Conservation (phyloP, 2,888 invertebrate genomes). For the Diadegma fenestrale region DNA sequence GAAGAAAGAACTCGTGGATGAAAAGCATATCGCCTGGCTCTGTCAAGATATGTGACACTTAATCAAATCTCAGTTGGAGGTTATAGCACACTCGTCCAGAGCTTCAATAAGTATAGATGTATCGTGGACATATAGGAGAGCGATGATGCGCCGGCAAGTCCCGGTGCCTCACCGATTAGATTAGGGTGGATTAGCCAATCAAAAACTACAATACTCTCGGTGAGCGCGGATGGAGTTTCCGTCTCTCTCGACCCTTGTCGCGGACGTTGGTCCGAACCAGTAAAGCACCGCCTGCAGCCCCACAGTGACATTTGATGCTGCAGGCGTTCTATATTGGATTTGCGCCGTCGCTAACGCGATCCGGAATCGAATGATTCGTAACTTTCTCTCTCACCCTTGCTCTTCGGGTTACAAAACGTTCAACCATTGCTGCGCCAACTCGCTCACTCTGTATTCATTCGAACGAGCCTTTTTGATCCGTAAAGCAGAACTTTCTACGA, state of each 20-base stretch:
- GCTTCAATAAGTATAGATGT: slow-evolving; percentile 1
- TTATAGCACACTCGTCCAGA: slow-evolving; percentile 38
- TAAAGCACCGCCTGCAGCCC: slow-evolving; percentile 70
- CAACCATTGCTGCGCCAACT: slow-evolving; percentile 52
- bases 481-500: slow-evolving; percentile 45
- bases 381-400: slow-evolving; percentile 42
- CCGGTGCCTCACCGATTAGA: slow-evolving; percentile 80
- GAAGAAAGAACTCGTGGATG: slow-evolving; percentile 37
- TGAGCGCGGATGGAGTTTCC: slow-evolving; percentile 67
- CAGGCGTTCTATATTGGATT: slow-evolving; percentile 84
- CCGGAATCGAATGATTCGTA: slow-evolving; percentile 83
- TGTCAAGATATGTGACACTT: slow-evolving; percentile 68
- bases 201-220: slow-evolving; percentile 83
- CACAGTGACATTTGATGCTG: slow-evolving; percentile 83
- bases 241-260: slow-evolving; percentile 35
- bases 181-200: slow-evolving; percentile 85
- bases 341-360: slow-evolving; percentile 82
- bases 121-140: slow-evolving; percentile 59
- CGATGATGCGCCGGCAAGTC: slow-evolving; percentile 63
- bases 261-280: slow-evolving; percentile 55
- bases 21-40: slow-evolving; percentile 49
- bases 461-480: slow-evolving; percentile 54
- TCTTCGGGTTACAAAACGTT: slow-evolving; percentile 55
- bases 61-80: slow-evolving; percentile 73
- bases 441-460: slow-evolving; percentile 53